Evolutionary conservation across 2,888 invertebrate species (phyloP), one percentile per base, ranked within the genome.

Genomic region (Protonemura montana): DNA sequence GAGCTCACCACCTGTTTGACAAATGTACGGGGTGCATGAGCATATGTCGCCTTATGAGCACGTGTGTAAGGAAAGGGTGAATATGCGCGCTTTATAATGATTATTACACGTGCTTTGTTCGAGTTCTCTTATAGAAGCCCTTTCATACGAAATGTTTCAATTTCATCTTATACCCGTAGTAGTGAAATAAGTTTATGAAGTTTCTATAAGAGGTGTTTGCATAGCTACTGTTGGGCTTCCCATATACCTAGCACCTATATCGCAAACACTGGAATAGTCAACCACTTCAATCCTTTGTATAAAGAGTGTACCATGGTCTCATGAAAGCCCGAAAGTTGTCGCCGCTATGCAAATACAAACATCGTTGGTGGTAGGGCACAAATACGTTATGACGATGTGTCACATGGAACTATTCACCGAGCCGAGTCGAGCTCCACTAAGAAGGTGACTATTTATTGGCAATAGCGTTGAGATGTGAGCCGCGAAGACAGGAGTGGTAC

Each of bases 1-100:
- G 95, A 93, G 85, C 94, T 94, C 7, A 94, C 95, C 87, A 95
- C 94, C 95, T 95, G 93, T 0, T 41, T 21, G 13, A 21, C 76
- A 76, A 85, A 87, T 41, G 5, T 13, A 13, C 35, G 35, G 5
- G 59, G 16, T 21, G 35, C 10, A 13, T 59, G 59, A 59, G 59
- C 59, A 59, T 59, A 21, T 59, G 59, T 59, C 59, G 59, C 1
- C n/a, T 25, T 10, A 59, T 59, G 7, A 21, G 21, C 59, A 59
- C 13, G 59, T 59, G 16, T 21, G 59, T 21, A 21, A 59, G 13
- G 16, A 27, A 27, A 16, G 16, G 42, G 42, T 59, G 59, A 59
- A 7, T 59, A 10, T 21, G 59, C 21, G 6, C 59, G 59, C 6
- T 21, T 21, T 35, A 42, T 7, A 82, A 29, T 35, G 82, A 42